Evolutionary conservation across 2,888 invertebrate genomes (phyloP).

Genomic region (Drosophila pseudotakahashii): DNA sequence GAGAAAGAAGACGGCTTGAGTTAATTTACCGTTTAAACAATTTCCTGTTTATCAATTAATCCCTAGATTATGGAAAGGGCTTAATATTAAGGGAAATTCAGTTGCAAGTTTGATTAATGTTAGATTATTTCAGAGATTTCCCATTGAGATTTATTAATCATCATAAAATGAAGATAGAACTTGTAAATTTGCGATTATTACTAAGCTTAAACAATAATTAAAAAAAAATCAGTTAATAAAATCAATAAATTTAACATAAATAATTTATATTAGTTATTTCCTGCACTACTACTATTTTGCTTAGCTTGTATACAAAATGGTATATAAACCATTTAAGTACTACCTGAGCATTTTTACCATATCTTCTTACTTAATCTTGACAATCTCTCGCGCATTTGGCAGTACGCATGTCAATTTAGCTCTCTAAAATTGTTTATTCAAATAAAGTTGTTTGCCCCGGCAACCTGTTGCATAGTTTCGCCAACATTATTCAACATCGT

Average conservation of each 20-base stretch:
- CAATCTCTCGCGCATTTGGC: slow-evolving; percentile 3
- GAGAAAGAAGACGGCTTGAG: too few species aligned
- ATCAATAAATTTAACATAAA: too few species aligned
- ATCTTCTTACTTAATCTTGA: slow-evolving; percentile 4
- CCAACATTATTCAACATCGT: slow-evolving; percentile 32
- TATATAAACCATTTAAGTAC: too few species aligned
- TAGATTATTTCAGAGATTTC: background rate
- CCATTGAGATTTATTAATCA: background rate
- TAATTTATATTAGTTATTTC: too few species aligned
- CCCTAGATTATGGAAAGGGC: background rate
- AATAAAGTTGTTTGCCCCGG: slow-evolving; percentile 28
- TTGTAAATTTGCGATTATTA: too few species aligned
- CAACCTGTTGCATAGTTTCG: slow-evolving; percentile 38
- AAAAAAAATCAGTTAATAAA: too few species aligned
- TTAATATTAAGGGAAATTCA: background rate
- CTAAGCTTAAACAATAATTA: too few species aligned
- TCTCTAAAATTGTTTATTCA: slow-evolving; percentile 16
- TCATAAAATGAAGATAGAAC: too few species aligned
- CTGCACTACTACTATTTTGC: too few species aligned
- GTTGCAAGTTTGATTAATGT: background rate
- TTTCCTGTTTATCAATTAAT: background rate
- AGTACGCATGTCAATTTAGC: slow-evolving; percentile 14
- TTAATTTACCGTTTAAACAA: background rate
- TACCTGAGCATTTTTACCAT: too few species aligned
- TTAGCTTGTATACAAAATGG: too few species aligned